Evolutionary conservation across 2,113 vertebrate genomes (phyloP).

Genomic region (Chunga burmeisteri): DNA sequence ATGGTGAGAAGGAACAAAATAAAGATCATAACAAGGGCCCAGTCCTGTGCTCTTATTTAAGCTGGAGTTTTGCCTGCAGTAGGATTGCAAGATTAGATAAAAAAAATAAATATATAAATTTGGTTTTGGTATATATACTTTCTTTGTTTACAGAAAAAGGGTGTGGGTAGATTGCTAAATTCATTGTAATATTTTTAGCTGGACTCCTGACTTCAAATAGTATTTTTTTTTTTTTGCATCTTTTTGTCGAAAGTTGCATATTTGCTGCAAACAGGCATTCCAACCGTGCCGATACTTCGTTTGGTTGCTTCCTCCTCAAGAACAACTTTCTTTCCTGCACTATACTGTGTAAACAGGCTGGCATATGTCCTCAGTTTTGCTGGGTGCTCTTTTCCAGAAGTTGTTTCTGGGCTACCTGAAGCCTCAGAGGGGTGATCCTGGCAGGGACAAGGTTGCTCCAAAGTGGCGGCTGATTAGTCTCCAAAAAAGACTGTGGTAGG

Average conservation of each 20-base stretch:
- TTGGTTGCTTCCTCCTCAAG: not conserved
- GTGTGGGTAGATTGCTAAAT: not conserved
- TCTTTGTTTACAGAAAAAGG: slow-evolving; percentile 5
- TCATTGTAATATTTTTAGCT: not conserved
- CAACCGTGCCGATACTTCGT: not conserved
- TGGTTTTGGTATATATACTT: not conserved
- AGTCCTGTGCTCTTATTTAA: slow-evolving; percentile 5
- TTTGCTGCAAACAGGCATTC: slow-evolving; percentile 14
- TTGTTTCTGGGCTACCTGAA: not conserved
- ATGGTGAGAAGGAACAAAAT: slow-evolving; percentile 11
- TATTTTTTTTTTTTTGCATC: not conserved
- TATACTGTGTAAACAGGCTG: not conserved
- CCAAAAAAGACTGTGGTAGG: not conserved
- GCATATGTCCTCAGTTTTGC: not conserved
- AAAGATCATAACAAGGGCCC: not conserved
- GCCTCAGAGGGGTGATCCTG: not conserved
- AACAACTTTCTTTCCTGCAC: not conserved
- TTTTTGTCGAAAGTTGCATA: slow-evolving; percentile 30
- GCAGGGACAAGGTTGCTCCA: not conserved
- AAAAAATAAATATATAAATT: not conserved
- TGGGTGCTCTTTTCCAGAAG: not conserved
- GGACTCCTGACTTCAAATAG: not conserved
- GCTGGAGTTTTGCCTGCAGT: slow-evolving; percentile 19
- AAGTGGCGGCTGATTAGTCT: not conserved
- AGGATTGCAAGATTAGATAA: slow-evolving; percentile 6